These are phyloP conservation scores for Eptesicus fuscus DNA, from an alignment of 2,113 vertebrate species.

Conservation along the genomic window DNA sequence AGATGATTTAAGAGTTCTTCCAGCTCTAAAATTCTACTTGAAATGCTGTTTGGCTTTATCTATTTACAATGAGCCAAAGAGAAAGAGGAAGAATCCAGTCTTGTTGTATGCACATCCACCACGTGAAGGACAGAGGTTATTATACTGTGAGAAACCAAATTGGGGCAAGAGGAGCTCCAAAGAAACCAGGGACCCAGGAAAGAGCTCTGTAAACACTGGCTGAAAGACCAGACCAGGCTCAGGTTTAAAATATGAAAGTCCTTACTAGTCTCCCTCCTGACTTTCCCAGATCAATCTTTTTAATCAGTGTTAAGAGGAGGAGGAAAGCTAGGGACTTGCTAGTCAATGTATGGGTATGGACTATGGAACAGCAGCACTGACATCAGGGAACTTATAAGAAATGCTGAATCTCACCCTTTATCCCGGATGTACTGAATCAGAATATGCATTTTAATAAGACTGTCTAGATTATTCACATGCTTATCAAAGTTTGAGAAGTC, in stretches of 20 bases:
- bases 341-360: not conserved
- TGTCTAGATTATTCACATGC: not conserved
- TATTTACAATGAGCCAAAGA: not conserved
- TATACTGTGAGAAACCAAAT: not conserved
- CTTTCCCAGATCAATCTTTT: not conserved
- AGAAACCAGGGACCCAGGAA: not conserved
- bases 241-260: not conserved
- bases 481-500: not conserved
- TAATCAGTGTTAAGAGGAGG: not conserved
- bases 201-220: not conserved
- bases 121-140: not conserved
- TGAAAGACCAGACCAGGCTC: not conserved
- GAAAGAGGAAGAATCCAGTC: not conserved
- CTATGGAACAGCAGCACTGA: not conserved
- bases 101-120: not conserved
- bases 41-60: not conserved
- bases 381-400: not conserved
- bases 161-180: not conserved
- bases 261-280: not conserved
- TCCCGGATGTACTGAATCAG: not conserved
- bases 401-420: not conserved
- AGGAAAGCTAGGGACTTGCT: not conserved
- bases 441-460: not conserved
- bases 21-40: conserved; percentile 2
- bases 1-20: not conserved